These are phyloP conservation scores for Melanostigma gelatinosum DNA, from an alignment of 2,113 vertebrate genomes.

Conservation along the genomic window DNA sequence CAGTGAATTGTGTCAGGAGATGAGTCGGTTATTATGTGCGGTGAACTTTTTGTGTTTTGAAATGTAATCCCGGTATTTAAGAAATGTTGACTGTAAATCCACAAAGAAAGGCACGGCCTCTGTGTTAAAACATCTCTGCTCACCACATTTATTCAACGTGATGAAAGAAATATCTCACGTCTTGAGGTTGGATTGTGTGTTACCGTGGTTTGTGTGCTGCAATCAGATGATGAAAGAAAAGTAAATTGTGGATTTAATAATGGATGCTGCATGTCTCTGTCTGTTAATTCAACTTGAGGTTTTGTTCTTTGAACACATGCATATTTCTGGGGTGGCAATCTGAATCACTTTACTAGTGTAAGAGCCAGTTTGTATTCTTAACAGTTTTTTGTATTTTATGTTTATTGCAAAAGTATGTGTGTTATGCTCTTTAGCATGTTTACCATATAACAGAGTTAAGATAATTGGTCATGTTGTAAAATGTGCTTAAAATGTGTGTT, in stretches of 20 bases:
- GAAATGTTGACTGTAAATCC: not conserved
- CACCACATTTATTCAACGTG: too few relatives aligned
- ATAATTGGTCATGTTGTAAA: too few relatives aligned
- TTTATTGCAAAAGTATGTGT: too few relatives aligned
- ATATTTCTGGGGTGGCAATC: not conserved
- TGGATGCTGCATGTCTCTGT: not conserved
- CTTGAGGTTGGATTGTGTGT: not conserved
- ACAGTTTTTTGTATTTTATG: too few relatives aligned
- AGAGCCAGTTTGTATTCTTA: too few relatives aligned
- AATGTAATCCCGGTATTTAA: constrained; percentile 19
- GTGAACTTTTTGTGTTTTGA: constrained; percentile 1
- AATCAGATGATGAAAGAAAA: constrained; percentile 6
- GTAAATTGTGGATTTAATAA: not conserved
- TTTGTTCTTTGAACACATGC: not conserved
- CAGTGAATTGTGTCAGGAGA: constrained; percentile 7
- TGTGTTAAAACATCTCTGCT: not conserved
- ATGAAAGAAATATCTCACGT: not conserved
- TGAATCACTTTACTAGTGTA: not conserved
- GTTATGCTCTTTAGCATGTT: too few relatives aligned
- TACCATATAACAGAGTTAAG: too few relatives aligned
- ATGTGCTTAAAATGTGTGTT: too few relatives aligned
- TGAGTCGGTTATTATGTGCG: not conserved
- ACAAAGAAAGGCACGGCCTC: not conserved
- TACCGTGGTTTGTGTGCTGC: not conserved
- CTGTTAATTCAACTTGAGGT: not conserved